A percentile compares a stretch with the other conserved stretches of the same genome.
Evolutionary conservation across 2,888 invertebrate species (phyloP).

Genomic region (Amorpha juglandis): DNA sequence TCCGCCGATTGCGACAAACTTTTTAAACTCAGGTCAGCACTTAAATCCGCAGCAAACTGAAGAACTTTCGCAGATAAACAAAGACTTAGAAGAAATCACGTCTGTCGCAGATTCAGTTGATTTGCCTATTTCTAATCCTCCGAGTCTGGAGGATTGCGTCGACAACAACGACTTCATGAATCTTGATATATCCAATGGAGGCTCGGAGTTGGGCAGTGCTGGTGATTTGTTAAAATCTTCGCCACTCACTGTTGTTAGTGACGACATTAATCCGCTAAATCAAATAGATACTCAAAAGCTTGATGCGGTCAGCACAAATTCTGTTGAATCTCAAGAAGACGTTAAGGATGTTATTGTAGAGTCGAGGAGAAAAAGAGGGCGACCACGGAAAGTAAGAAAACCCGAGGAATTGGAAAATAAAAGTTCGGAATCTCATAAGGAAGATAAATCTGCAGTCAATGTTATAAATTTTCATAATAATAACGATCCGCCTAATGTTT

Average conservation of each 20-base stretch:
- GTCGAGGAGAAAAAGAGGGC: slow-evolving; percentile 83
- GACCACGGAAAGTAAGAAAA: slow-evolving; percentile 83
- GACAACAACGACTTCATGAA: slow-evolving; percentile 79
- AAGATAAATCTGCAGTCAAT: slow-evolving; percentile 68
- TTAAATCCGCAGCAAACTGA: slow-evolving; percentile 79
- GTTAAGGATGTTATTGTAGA: slow-evolving; percentile 75
- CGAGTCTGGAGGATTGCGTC: slow-evolving; percentile 77
- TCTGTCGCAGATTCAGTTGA: slow-evolving; percentile 70
- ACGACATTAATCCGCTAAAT: slow-evolving; percentile 57
- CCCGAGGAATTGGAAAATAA: slow-evolving; percentile 57
- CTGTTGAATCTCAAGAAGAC: slow-evolving; percentile 80
- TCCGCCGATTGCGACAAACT: slow-evolving; percentile 67
- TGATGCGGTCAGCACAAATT: slow-evolving; percentile 75
- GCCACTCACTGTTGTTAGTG: slow-evolving; percentile 60
- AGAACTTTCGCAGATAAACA: slow-evolving; percentile 78
- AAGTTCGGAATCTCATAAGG: slow-evolving; percentile 66
- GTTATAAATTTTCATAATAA: slow-evolving; percentile 81
- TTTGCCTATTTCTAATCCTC: slow-evolving; percentile 70
- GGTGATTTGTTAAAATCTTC: slow-evolving; percentile 75
- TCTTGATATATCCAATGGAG: slow-evolving; percentile 70
- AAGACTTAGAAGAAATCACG: slow-evolving; percentile 79
- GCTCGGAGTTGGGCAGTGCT: slow-evolving; percentile 68
- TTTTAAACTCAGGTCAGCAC: slow-evolving; percentile 67
- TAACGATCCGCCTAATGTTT: slow-evolving; percentile 87
- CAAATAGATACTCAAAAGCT: slow-evolving; percentile 70